Base-by-base conservation (phyloP, 2,888 invertebrate genomes). In the Steinernema hermaphroditum region DNA sequence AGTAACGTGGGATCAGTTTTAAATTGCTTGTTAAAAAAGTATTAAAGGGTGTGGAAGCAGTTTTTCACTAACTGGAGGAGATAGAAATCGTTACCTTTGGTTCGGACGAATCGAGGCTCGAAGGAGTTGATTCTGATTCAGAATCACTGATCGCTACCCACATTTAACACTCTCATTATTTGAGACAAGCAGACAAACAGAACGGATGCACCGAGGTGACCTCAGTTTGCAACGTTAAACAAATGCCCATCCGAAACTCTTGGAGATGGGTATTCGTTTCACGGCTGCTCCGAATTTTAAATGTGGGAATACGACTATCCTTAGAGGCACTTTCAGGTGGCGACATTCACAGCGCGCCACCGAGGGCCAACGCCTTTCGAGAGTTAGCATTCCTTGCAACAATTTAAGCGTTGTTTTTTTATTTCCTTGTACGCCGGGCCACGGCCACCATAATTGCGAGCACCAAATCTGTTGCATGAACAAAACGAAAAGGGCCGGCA, bases 81-180 rank as follows among this genome's bases (percentile, higher is more conserved):
- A 4, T 46, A 34, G n/a, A n/a, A n/a, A n/a, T n/a, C n/a, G n/a
- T n/a, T 62, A 62, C 62, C 62, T 62, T 62, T 29, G 29, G 29
- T 32, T 62, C 62, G 62, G 62, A 62, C 16, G 29, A 1, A 16
- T 62, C 27, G 16, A 62, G 32, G 27, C 27, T 62, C 4, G 62
- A 62, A 14, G 62, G 62, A 32, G 34, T 19, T 16, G 62, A 62
- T 32, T 62, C 62, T 27, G 62, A 62, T 14, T 62, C 62, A 27
- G 62, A 62, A 62, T 62, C 62, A 62, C 62, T 62, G 32, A 62
- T 62, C 62, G 32, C 62, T 2, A 62, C 62, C 62, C 62, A 62
- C 62, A 62, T 62, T 24, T 29, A 62, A 22, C 16, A 16, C 12
- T 29, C 32, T 62, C 62, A 62, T 62, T 27, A 9, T 29, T 32